These are phyloP conservation scores for Takifugu ocellatus DNA, from an alignment of 2,797 vertebrate species.

Conservation along the genomic window DNA sequence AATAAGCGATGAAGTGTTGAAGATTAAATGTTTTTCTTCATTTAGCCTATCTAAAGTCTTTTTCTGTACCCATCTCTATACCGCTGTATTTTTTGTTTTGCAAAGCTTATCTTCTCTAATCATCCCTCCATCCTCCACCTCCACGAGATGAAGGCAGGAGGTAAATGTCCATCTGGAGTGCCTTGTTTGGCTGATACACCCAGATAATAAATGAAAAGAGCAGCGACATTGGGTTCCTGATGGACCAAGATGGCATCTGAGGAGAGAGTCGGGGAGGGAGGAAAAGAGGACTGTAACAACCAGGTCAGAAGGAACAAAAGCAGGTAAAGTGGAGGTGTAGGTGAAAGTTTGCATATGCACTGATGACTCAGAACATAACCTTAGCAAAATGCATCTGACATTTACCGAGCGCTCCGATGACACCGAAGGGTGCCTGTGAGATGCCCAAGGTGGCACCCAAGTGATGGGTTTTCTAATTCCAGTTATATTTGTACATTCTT, in stretches of 20 bases:
- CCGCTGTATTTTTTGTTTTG: neutral
- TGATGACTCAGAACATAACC: too few relatives aligned
- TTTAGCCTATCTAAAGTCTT: conserved; percentile 8
- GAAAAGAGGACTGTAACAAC: neutral
- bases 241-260: conserved; percentile 1
- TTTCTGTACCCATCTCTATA: conserved; percentile 4
- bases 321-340: too few relatives aligned
- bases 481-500: too few relatives aligned
- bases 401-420: too few relatives aligned
- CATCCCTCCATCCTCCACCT: conserved; percentile 6
- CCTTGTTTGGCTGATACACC: conserved; percentile 43
- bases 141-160: conserved; percentile 26
- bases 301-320: neutral
- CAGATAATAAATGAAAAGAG: conserved; percentile 31
- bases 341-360: too few relatives aligned
- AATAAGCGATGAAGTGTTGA: conserved; percentile 46
- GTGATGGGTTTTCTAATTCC: too few relatives aligned
- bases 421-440: too few relatives aligned
- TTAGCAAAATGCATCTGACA: too few relatives aligned
- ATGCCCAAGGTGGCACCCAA: too few relatives aligned
- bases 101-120: conserved; percentile 6
- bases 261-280: conserved; percentile 6
- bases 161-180: conserved; percentile 22
- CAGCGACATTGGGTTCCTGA: conserved; percentile 41
- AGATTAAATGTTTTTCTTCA: neutral